phyloP scores from a whole-genome alignment of 2,113 vertebrate genomes.

The Pyrgilauda ruficollis region DNA sequence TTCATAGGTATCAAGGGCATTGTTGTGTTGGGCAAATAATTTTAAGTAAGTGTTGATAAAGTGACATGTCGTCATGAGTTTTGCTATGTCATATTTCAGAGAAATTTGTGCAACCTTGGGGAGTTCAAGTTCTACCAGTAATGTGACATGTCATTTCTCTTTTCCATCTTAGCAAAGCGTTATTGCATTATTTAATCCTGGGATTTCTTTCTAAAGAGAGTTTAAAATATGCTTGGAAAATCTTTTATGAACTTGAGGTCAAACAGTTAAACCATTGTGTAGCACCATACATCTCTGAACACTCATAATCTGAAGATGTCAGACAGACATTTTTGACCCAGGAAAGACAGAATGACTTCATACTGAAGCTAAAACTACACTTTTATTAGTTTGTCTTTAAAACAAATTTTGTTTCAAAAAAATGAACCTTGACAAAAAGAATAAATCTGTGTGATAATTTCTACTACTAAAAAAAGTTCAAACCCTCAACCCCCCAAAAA shows the following conservation, averaged over 20 bases:
- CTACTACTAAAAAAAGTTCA: background rate
- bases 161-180: background rate
- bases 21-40: background rate
- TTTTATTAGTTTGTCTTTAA: background rate
- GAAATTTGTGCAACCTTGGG: background rate
- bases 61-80: background rate
- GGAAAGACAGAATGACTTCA: background rate
- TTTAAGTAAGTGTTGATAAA: background rate
- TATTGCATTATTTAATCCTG: background rate
- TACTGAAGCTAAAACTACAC: background rate
- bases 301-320: background rate
- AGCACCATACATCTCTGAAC: background rate
- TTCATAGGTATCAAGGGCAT: background rate
- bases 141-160: background rate
- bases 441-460: background rate
- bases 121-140: background rate
- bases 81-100: background rate
- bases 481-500: rapidly evolving
- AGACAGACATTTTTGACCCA: background rate
- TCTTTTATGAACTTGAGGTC: background rate
- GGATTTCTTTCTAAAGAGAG: background rate
- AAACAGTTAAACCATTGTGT: background rate
- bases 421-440: background rate
- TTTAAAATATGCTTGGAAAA: background rate
- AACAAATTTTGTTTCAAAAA: background rate